Conservation (phyloP, 1,140 invertebrate genomes). For the Polypedilum vanderplanki region DNA sequence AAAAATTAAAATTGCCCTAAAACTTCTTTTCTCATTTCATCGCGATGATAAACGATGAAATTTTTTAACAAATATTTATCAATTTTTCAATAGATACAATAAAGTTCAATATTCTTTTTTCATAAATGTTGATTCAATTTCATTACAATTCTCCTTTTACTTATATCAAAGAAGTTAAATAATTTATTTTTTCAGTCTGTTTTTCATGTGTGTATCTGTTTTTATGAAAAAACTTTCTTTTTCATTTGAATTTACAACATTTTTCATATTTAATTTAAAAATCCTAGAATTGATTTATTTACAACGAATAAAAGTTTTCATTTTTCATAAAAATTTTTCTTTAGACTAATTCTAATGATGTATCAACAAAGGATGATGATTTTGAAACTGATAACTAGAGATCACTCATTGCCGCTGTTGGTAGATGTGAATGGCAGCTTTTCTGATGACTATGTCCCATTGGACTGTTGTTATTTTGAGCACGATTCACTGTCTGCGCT, state of each 20-base stretch:
- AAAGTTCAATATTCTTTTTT: too few relatives aligned
- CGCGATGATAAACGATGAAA: not conserved
- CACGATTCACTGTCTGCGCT: not conserved
- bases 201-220: not conserved
- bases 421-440: slow-evolving; percentile 16
- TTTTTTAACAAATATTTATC: not conserved
- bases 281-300: too few relatives aligned
- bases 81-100: not conserved
- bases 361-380: not conserved
- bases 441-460: slow-evolving; percentile 24
- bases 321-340: not conserved
- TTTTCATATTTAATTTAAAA: too few relatives aligned
- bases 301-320: not conserved
- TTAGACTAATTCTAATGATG: slow-evolving; percentile 22
- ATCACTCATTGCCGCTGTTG: slow-evolving; percentile 24
- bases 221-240: not conserved
- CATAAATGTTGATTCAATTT: too few relatives aligned
- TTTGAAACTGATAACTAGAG: slow-evolving; percentile 11
- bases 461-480: slow-evolving; percentile 2
- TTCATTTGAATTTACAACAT: not conserved
- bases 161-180: too few relatives aligned
- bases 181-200: too few relatives aligned
- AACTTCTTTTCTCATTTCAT: not conserved
- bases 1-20: slow-evolving; percentile 26
- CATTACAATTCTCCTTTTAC: too few relatives aligned